Evolutionary conservation across 2,888 invertebrate genomes (phyloP), one percentile per base, ranked within the genome.

Genomic region (Drosophila sordidula): DNA sequence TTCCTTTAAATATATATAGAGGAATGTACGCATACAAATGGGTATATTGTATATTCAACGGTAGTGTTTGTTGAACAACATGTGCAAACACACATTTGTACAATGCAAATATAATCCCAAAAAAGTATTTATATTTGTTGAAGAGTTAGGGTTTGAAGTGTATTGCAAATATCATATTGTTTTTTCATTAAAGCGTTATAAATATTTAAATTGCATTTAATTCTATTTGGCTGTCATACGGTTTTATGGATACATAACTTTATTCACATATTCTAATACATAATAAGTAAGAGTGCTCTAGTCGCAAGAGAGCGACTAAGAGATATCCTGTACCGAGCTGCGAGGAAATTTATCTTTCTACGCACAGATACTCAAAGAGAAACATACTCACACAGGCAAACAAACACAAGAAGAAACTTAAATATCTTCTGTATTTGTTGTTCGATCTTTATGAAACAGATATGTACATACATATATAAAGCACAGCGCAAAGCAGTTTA

Each of bases 71-170:
- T 46, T 52, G 69, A 69, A 46, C 64, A 58, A 47, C 64, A 62
- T 50, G 47, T 50, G 70, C 61, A 78, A 72, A 78, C 68, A 76
- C 65, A 75, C 73, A 72, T 78, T 73, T 73, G 67, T 72, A 54
- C 72, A 75, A 62, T 64, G 75, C 70, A 82, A 80, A 79, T 84
- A 81, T 83, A 80, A 62, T 68, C 70, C 74, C 70, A 72, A 72
- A 76, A 75, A 69, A 86, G 85, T 90, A 87, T 90, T 90, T 89
- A 90, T 90, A 87, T 91, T 91, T 90, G 89, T 89, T 87, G 82
- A 89, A 89, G 90, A 88, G 90, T 90, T 90, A 89, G 89, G 85
- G 87, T 89, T 83, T 91, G 77, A 85, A 91, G 91, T 91, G 91
- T 87, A 90, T 76, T 72, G 90, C 76, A 90, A 91, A 91, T 89